phyloP scores from a whole-genome alignment of 2,113 vertebrate species.

The Catagonus wagneri region DNA sequence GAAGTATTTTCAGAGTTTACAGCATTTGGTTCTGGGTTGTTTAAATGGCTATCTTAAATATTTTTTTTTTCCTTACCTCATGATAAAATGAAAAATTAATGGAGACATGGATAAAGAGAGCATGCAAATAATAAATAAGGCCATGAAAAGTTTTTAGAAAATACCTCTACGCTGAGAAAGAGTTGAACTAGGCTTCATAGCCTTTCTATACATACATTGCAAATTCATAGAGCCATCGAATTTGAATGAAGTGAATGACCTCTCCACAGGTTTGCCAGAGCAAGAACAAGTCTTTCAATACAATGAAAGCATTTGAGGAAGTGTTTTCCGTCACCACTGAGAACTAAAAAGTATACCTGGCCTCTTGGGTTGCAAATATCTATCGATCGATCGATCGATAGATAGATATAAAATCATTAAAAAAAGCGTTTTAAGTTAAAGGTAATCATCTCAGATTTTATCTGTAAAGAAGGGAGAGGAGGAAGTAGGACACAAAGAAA shows the following conservation, averaged over 20 bases:
- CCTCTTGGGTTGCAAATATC: not conserved
- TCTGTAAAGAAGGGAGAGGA: conserved; percentile 51
- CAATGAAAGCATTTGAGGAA: conserved; percentile 13
- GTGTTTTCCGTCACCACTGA: conserved; percentile 57
- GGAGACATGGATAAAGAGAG: conserved; percentile 11
- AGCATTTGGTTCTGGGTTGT: not conserved
- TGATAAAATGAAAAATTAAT: conserved; percentile 73
- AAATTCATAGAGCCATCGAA: conserved; percentile 18
- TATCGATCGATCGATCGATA: no score
- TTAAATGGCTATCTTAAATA: conserved; percentile 62
- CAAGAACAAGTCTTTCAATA: not conserved
- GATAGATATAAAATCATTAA: no score
- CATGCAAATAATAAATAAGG: conserved; percentile 55
- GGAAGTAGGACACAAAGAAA: conserved; percentile 71
- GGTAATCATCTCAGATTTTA: conserved; percentile 66
- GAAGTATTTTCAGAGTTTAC: conserved; percentile 5
- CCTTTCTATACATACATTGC: not conserved
- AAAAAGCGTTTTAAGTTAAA: conserved; percentile 73
- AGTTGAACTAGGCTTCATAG: not conserved
- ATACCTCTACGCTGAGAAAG: not conserved
- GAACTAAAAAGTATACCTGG: conserved; percentile 45
- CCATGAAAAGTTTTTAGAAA: conserved; percentile 28
- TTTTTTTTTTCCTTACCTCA: conserved; percentile 12
- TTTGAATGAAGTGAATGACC: not conserved
- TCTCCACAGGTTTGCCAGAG: conserved; percentile 49